Evolutionary conservation across 2,113 vertebrate genomes (phyloP).

Genomic region (Geococcyx californianus): DNA sequence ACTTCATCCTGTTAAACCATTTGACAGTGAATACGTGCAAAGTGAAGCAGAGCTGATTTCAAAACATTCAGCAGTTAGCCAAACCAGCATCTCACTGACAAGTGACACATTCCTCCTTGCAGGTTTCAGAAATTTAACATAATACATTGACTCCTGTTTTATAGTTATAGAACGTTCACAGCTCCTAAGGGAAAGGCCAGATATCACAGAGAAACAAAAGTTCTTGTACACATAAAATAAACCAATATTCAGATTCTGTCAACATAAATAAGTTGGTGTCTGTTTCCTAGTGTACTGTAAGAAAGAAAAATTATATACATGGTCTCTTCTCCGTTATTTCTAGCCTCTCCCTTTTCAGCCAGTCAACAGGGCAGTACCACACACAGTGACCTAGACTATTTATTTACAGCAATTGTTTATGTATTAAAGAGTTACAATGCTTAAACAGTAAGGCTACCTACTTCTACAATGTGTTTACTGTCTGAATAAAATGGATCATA

Average conservation of each 20-base stretch:
- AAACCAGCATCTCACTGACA: slow-evolving; percentile 63
- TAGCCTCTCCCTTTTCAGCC: neutral
- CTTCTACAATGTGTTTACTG: neutral
- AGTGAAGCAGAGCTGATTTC: slow-evolving; percentile 1
- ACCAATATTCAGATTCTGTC: neutral
- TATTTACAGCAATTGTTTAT: neutral
- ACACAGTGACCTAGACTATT: neutral
- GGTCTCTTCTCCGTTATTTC: neutral
- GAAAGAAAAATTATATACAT: neutral
- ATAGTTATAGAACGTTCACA: slow-evolving; percentile 66
- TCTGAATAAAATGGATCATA: neutral
- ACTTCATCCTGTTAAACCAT: neutral
- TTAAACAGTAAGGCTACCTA: neutral
- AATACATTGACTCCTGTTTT: neutral
- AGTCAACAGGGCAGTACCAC: neutral
- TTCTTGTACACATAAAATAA: slow-evolving; percentile 45
- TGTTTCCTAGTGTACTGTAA: neutral
- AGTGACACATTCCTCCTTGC: slow-evolving; percentile 68
- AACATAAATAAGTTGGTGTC: neutral
- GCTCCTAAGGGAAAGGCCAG: slow-evolving; percentile 36
- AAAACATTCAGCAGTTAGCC: slow-evolving; percentile 60
- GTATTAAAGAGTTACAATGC: neutral
- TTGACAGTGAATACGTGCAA: neutral
- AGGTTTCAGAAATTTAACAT: slow-evolving; percentile 69
- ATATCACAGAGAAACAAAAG: slow-evolving; percentile 41